Evolutionary conservation across 2,888 invertebrate genomes (phyloP).

Genomic region (Epicampocera succincta): DNA sequence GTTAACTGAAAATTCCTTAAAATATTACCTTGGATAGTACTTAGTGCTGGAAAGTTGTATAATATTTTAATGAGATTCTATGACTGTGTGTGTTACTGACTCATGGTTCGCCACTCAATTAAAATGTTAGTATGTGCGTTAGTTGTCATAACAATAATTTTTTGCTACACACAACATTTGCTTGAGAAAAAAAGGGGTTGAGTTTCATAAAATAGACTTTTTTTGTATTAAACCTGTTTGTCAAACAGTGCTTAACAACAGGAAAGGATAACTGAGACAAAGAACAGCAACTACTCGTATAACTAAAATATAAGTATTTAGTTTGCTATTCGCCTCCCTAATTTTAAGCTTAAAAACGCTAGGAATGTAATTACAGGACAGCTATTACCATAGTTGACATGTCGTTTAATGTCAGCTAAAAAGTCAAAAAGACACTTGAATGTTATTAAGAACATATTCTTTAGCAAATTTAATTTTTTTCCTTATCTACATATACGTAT

Average conservation of each 20-base stretch:
- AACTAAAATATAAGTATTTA: not conserved
- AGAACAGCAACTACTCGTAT: not conserved
- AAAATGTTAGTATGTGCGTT: not conserved
- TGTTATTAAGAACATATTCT: too few relatives aligned
- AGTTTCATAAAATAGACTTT: constrained; percentile 6
- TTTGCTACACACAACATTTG: constrained; percentile 29
- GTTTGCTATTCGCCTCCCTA: not conserved
- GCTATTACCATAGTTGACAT: not conserved
- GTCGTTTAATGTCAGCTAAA: not conserved
- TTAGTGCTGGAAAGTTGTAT: not conserved
- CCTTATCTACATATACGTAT: too few relatives aligned
- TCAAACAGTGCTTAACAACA: constrained; percentile 21
- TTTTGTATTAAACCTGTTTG: constrained; percentile 28
- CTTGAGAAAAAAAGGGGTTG: constrained; percentile 1
- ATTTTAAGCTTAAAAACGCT: not conserved
- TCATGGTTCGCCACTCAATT: constrained; percentile 4
- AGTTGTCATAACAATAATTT: constrained; percentile 52
- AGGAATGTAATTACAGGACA: constrained; percentile 2
- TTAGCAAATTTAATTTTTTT: too few relatives aligned
- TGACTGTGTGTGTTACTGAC: constrained; percentile 6
- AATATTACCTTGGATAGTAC: constrained; percentile 13
- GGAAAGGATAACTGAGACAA: constrained; percentile 1
- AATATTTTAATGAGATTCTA: constrained; percentile 32
- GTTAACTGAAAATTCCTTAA: too few relatives aligned
- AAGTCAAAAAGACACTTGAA: not conserved